phyloP scores from a whole-genome alignment of 2,113 vertebrate genomes.

The Bos javanicus region DNA sequence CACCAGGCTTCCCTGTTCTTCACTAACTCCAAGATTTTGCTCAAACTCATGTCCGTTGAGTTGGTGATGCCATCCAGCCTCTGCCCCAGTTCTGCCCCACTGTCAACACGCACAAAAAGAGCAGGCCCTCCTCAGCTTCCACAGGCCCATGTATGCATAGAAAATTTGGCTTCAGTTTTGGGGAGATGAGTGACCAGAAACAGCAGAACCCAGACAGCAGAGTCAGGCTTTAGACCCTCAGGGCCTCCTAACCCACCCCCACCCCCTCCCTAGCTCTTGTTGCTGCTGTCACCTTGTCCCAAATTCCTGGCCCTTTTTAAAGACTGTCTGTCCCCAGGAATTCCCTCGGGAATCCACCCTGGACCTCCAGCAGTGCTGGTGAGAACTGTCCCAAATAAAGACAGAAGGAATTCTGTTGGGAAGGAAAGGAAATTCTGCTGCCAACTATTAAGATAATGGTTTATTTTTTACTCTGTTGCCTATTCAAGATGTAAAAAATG shows the following conservation, averaged over 20 bases:
- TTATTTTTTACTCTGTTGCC: neutral
- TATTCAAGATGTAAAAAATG: neutral
- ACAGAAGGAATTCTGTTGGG: neutral
- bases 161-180: neutral
- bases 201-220: accelerated
- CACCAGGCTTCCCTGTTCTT: neutral
- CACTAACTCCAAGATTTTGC: neutral
- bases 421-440: neutral
- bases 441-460: neutral
- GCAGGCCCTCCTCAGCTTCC: neutral
- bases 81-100: neutral
- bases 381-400: neutral
- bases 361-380: neutral
- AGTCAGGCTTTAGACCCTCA: accelerated
- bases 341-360: neutral
- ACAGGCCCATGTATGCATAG: accelerated
- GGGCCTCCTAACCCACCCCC: neutral
- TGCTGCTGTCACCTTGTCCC: too few relatives aligned
- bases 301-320: neutral
- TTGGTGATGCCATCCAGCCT: neutral
- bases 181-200: neutral
- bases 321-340: neutral
- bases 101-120: neutral
- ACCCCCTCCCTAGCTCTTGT: too few relatives aligned
- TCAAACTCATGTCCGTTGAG: neutral